Evolutionary conservation across 1,140 invertebrate species (phyloP).

Genomic region (Drosophila kurseongensis): DNA sequence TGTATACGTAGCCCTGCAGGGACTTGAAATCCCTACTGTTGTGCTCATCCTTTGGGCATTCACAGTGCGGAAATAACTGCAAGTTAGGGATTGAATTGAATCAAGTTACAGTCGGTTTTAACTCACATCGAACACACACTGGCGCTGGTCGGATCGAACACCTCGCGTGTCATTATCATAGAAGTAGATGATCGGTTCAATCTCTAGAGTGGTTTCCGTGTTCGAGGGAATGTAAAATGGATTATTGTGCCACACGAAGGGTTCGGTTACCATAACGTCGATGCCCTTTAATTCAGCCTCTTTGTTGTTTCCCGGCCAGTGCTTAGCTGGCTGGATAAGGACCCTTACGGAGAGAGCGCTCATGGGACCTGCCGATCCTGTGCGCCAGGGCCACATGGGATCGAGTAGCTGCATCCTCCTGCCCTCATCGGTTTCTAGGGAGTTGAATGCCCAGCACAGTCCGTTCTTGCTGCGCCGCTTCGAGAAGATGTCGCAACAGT

Average conservation of each 20-base stretch:
- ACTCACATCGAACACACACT: constrained; percentile 80
- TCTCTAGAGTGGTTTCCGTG: constrained; percentile 64
- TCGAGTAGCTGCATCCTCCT: constrained; percentile 60
- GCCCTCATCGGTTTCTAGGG: constrained; percentile 81
- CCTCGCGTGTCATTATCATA: constrained; percentile 73
- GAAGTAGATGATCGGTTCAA: constrained; percentile 77
- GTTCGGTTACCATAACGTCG: constrained; percentile 71
- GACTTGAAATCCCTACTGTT: constrained; percentile 64
- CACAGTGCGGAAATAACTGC: constrained; percentile 3
- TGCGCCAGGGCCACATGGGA: constrained; percentile 72
- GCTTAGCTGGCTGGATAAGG: constrained; percentile 52
- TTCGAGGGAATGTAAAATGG: constrained; percentile 61
- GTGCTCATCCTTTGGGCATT: constrained; percentile 58
- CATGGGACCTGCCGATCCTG: constrained; percentile 64
- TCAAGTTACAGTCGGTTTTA: neutral
- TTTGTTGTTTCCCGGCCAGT: constrained; percentile 53
- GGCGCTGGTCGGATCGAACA: constrained; percentile 61
- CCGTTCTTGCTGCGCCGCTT: constrained; percentile 85
- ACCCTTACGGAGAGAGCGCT: constrained; percentile 64
- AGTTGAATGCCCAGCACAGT: constrained; percentile 86
- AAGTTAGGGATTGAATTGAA: constrained; percentile 3
- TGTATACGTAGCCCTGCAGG: constrained; percentile 71
- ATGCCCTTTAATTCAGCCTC: constrained; percentile 46
- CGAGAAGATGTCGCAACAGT: constrained; percentile 81
- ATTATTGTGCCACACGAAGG: constrained; percentile 71